A percentile compares a stretch with the other conserved stretches of the same genome.
Evolutionary conservation across 2,113 vertebrate genomes (phyloP).

Genomic region (Parus major): DNA sequence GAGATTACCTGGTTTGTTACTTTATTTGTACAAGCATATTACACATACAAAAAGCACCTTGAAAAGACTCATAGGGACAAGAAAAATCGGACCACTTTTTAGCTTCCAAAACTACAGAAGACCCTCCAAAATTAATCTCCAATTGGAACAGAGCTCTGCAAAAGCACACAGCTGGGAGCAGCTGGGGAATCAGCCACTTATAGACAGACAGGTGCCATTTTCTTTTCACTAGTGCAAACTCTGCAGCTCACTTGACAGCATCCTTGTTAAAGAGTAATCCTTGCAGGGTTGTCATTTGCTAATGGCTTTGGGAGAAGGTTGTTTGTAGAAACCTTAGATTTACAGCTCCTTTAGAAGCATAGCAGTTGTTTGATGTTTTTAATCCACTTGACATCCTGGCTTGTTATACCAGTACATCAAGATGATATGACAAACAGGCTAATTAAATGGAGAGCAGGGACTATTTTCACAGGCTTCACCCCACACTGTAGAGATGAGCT

Average conservation of each 20-base stretch:
- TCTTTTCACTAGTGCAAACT: not conserved
- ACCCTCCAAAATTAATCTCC: not conserved
- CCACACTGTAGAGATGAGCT: not conserved
- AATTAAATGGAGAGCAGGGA: not conserved
- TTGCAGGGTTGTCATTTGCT: not conserved
- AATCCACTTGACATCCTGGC: not conserved
- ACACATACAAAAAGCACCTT: not conserved
- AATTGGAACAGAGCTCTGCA: not conserved
- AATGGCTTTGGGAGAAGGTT: not conserved
- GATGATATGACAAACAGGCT: not conserved
- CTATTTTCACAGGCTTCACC: not conserved
- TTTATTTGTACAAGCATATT: not conserved
- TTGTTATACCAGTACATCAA: slow-evolving; percentile 11
- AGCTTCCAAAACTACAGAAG: not conserved
- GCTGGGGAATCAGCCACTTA: not conserved
- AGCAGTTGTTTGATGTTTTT: not conserved
- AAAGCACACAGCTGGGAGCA: not conserved
- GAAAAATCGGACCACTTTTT: not conserved
- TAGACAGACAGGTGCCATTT: not conserved
- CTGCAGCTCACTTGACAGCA: not conserved
- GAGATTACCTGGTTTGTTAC: not conserved
- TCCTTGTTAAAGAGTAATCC: not conserved
- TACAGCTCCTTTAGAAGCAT: not conserved
- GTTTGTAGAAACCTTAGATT: not conserved
- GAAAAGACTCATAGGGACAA: not conserved